Conservation (phyloP, 1,140 invertebrate species). For the Drosophila arizonae region DNA sequence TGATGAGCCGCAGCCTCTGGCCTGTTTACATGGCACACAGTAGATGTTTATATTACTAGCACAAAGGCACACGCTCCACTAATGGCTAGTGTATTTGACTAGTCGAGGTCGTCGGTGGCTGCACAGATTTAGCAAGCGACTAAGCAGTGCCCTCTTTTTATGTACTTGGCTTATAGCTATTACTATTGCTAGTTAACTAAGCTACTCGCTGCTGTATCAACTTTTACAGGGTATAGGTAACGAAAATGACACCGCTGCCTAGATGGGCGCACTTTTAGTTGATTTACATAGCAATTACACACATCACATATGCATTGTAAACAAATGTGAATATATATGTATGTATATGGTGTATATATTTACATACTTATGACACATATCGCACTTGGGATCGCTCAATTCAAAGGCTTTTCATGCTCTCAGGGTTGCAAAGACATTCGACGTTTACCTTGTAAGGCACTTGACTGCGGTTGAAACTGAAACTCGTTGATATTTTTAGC, state of each 20-base stretch:
- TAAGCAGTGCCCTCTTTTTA: not conserved
- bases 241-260: slow-evolving; percentile 28
- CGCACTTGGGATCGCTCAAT: slow-evolving; percentile 43
- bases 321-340: slow-evolving; percentile 3
- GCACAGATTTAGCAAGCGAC: not conserved
- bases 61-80: slow-evolving; percentile 21
- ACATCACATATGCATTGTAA: not conserved
- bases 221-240: slow-evolving; percentile 32
- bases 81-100: slow-evolving; percentile 50
- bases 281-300: slow-evolving; percentile 59
- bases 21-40: not conserved
- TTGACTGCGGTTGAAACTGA: slow-evolving; percentile 75
- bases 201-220: not conserved
- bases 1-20: not conserved
- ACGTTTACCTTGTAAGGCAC: slow-evolving; percentile 61
- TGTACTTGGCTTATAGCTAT: too few relatives aligned
- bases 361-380: slow-evolving; percentile 39
- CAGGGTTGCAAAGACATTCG: slow-evolving; percentile 27
- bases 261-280: slow-evolving; percentile 64
- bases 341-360: slow-evolving; percentile 5
- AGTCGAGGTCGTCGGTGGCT: slow-evolving; percentile 49
- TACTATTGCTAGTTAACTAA: not conserved
- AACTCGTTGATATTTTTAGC: slow-evolving; percentile 63
- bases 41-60: not conserved
- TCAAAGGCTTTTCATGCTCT: slow-evolving; percentile 35